Evolutionary conservation across 2,797 vertebrate genomes (phyloP).

Genomic region (Cynopterus sphinx): DNA sequence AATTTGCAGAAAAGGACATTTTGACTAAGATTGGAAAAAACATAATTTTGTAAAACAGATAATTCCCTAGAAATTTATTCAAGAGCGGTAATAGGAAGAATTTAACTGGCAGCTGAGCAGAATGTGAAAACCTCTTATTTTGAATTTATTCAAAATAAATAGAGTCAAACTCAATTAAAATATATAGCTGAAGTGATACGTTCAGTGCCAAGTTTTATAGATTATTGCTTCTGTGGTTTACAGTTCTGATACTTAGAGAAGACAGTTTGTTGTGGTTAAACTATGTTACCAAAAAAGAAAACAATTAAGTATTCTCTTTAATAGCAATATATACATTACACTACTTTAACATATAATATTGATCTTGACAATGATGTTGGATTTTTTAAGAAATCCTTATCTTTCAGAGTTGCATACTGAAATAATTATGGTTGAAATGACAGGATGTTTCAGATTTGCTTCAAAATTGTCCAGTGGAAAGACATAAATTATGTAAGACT

Average conservation of each 20-base stretch:
- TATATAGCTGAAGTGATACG: not conserved
- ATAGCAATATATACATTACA: not conserved
- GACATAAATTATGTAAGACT: not conserved
- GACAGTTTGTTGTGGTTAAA: not conserved
- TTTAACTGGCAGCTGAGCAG: not conserved
- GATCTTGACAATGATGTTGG: not conserved
- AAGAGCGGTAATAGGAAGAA: not conserved
- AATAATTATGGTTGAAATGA: not conserved
- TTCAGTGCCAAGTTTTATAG: not conserved
- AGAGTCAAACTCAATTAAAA: not conserved
- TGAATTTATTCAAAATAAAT: constrained; percentile 33
- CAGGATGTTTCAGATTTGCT: not conserved
- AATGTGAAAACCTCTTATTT: not conserved
- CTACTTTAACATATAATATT: not conserved
- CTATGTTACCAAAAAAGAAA: not conserved
- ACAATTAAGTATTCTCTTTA: not conserved
- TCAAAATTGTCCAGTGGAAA: not conserved
- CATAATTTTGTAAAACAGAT: not conserved
- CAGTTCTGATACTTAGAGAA: not conserved
- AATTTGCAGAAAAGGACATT: not conserved
- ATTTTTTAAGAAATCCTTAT: not conserved
- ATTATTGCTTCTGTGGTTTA: not conserved
- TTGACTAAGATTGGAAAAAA: not conserved
- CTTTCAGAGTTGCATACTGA: not conserved
- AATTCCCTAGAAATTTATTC: not conserved